Conservation (phyloP, 2,888 invertebrate species). For the Globia sparganii region DNA sequence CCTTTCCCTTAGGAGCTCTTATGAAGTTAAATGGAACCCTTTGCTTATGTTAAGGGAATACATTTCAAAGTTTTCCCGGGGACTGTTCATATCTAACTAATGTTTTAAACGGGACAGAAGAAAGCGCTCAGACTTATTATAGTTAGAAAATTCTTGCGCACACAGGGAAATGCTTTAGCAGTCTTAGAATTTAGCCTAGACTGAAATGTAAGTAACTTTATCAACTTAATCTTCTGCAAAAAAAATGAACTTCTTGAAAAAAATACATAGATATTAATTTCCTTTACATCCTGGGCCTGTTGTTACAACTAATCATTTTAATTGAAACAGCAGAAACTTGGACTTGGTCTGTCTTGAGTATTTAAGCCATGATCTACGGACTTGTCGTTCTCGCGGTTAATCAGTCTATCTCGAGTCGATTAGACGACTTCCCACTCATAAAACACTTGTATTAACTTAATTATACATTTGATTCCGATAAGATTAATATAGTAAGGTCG, state of each 20-base stretch:
- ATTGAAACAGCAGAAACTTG: not conserved
- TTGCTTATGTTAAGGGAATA: not conserved
- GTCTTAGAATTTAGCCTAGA: not conserved
- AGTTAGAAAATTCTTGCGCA: not conserved
- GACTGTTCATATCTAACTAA: not conserved
- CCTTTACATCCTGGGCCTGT: not conserved
- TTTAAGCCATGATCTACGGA: conserved; percentile 2
- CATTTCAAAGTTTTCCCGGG: conserved; percentile 15
- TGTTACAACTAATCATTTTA: not conserved
- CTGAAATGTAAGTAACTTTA: too few species aligned
- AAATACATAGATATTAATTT: not conserved
- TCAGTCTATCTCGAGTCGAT: conserved; percentile 24
- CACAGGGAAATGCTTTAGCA: not conserved
- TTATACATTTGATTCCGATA: conserved; percentile 52
- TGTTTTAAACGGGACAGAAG: not conserved
- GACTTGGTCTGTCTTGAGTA: not conserved
- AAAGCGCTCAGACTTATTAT: not conserved
- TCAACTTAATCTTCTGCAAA: not conserved
- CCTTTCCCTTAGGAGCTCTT: conserved; percentile 5
- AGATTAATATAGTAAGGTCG: conserved; percentile 47
- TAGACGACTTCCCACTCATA: conserved; percentile 51
- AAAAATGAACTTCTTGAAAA: not conserved
- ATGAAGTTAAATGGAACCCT: conserved; percentile 17
- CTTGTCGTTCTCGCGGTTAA: conserved; percentile 6
- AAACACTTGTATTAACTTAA: conserved; percentile 49